phyloP scores from a whole-genome alignment of 2,888 invertebrate genomes.

The Drosophila borealis region DNA sequence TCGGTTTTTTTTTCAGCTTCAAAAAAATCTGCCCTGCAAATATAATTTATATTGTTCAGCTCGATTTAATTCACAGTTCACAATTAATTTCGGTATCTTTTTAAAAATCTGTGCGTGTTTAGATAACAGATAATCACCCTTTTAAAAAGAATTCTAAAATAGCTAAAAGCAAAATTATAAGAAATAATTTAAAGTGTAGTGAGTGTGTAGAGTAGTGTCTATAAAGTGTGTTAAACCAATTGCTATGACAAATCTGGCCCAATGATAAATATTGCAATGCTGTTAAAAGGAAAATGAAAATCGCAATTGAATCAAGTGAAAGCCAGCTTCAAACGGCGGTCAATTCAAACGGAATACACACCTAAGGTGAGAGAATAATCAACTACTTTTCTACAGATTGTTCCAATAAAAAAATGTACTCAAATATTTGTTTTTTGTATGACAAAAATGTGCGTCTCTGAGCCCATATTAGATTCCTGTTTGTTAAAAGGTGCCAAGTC shows the following conservation, averaged over 20 bases:
- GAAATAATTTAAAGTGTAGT: constrained; percentile 12
- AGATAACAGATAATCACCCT: constrained; percentile 16
- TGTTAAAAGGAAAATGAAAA: constrained; percentile 16
- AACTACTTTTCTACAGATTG: not conserved
- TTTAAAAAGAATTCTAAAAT: constrained; percentile 8
- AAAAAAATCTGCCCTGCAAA: constrained; percentile 1
- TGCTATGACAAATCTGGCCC: constrained; percentile 3
- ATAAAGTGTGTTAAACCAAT: constrained; percentile 2
- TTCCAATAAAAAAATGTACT: not conserved
- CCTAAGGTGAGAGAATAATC: constrained; percentile 50
- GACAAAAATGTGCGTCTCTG: too few relatives aligned
- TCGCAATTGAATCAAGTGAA: constrained; percentile 11
- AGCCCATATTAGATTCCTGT: too few relatives aligned
- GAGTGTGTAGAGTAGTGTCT: constrained; percentile 19
- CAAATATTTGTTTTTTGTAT: too few relatives aligned
- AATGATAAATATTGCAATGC: constrained; percentile 12
- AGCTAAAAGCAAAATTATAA: constrained; percentile 7
- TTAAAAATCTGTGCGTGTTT: constrained; percentile 21
- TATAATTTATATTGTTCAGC: constrained; percentile 18
- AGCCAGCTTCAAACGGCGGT: constrained; percentile 3
- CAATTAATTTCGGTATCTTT: constrained; percentile 43
- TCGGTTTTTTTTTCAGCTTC: constrained; percentile 45
- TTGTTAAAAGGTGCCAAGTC: too few relatives aligned
- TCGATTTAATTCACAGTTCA: constrained; percentile 8
- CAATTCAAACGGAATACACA: constrained; percentile 30